phyloP scores from a whole-genome alignment of 2,797 vertebrate species.

The Toxotes lorentzi region DNA sequence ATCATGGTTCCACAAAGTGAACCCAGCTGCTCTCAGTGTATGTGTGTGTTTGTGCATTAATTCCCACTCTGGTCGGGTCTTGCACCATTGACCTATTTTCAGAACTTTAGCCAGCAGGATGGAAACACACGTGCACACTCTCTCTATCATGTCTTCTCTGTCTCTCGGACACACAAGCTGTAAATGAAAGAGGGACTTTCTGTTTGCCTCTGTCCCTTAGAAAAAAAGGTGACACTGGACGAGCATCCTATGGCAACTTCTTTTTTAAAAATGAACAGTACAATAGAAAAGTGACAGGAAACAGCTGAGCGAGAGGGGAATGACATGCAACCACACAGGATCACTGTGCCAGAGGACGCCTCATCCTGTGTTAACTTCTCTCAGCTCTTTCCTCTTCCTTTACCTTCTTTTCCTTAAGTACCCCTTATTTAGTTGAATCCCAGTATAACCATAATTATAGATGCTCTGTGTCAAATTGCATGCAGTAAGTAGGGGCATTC shows the following conservation, averaged over 20 bases:
- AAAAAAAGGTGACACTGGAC: conserved; percentile 35
- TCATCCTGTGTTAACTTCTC: conserved; percentile 24
- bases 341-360: neutral
- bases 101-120: conserved; percentile 48
- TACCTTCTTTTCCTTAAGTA: conserved; percentile 26
- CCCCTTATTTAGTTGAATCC: conserved; percentile 43
- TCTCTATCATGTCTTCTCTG: neutral
- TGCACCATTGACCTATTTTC: conserved; percentile 69
- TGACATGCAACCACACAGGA: conserved; percentile 1
- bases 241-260: conserved; percentile 16
- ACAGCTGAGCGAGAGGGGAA: conserved; percentile 13
- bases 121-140: conserved; percentile 20
- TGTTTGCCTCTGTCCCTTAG: conserved; percentile 10
- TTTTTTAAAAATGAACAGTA: conserved; percentile 17
- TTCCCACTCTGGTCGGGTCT: conserved; percentile 39
- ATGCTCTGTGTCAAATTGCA: conserved; percentile 31
- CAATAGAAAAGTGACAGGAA: conserved; percentile 43
- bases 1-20: conserved; percentile 40
- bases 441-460: conserved; percentile 60
- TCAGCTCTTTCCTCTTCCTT: conserved; percentile 15
- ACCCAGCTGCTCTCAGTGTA: conserved; percentile 48
- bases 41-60: conserved; percentile 48
- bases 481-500: conserved; percentile 15
- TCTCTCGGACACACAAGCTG: conserved; percentile 9
- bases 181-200: conserved; percentile 49